phyloP scores from a whole-genome alignment of 2,888 invertebrate species.

The Drosophila peninsularis region DNA sequence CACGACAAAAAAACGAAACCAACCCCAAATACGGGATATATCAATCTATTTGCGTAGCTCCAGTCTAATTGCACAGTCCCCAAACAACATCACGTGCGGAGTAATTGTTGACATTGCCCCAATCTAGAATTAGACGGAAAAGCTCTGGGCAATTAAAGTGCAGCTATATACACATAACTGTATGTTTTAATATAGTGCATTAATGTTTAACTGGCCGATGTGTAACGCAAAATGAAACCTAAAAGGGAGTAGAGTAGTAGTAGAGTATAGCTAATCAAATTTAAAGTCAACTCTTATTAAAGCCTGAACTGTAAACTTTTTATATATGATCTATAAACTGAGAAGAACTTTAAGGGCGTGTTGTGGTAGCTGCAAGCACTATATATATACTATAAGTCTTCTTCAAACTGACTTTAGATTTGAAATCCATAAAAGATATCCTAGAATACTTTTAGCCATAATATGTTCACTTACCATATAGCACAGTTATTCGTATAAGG shows the following conservation, averaged over 20 bases:
- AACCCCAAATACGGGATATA: conserved; percentile 28
- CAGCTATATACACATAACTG: conserved; percentile 8
- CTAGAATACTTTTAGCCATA: too few relatives aligned
- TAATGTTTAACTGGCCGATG: not conserved
- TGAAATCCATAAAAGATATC: not conserved
- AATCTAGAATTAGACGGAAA: conserved; percentile 2
- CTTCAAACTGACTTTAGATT: not conserved
- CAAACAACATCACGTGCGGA: conserved; percentile 39
- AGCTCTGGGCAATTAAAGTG: conserved; percentile 20
- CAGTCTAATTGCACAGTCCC: conserved; percentile 7
- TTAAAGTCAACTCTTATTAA: too few relatives aligned
- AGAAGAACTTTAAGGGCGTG: not conserved
- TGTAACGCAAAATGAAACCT: not conserved
- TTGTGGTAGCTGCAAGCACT: too few relatives aligned
- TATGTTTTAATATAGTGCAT: conserved; percentile 15
- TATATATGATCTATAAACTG: too few relatives aligned
- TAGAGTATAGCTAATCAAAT: too few relatives aligned
- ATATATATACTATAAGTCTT: not conserved
- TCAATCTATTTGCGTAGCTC: not conserved
- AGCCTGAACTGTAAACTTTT: too few relatives aligned
- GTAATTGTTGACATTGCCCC: conserved; percentile 44
- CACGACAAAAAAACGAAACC: conserved; percentile 5
- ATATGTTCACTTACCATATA: too few relatives aligned
- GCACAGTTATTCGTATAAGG: too few relatives aligned
- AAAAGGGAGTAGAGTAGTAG: too few relatives aligned